phyloP scores from a whole-genome alignment of 2,113 vertebrate species.

The Stomatorhinus ivindoensis region DNA sequence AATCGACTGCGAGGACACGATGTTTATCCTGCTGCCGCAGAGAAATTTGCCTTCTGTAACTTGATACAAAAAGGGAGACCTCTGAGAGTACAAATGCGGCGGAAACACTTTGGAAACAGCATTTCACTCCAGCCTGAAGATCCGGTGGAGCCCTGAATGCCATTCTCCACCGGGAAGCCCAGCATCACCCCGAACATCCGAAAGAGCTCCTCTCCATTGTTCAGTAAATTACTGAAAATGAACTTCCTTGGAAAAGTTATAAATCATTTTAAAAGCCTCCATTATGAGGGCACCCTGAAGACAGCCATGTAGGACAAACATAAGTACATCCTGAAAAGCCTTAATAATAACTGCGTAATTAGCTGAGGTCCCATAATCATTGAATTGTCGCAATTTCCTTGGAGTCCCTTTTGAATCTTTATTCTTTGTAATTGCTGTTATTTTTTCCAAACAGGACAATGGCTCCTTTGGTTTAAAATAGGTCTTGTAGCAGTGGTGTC shows the following conservation, averaged over 20 bases:
- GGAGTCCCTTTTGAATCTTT: background rate
- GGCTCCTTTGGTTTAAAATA: background rate
- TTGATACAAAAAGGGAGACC: background rate
- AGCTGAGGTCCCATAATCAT: background rate
- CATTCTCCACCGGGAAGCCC: background rate
- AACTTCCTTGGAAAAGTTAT: background rate
- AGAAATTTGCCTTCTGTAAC: background rate
- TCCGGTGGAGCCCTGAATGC: background rate
- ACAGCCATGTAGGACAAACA: background rate
- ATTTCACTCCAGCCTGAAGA: background rate
- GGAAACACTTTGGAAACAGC: background rate
- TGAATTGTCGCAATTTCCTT: background rate
- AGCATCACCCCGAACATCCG: background rate
- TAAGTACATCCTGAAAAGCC: background rate
- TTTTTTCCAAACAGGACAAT: background rate
- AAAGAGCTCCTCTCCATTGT: background rate
- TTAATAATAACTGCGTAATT: slow-evolving; percentile 1
- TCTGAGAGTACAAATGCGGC: background rate
- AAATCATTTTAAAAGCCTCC: background rate
- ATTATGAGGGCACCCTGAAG: background rate
- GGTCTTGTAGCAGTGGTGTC: background rate
- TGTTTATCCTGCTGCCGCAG: background rate
- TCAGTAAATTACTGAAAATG: background rate
- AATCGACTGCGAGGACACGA: background rate
- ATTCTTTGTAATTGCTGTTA: background rate